Conservation (phyloP, 2,888 invertebrate genomes). For the Gasteruption jaculator region DNA sequence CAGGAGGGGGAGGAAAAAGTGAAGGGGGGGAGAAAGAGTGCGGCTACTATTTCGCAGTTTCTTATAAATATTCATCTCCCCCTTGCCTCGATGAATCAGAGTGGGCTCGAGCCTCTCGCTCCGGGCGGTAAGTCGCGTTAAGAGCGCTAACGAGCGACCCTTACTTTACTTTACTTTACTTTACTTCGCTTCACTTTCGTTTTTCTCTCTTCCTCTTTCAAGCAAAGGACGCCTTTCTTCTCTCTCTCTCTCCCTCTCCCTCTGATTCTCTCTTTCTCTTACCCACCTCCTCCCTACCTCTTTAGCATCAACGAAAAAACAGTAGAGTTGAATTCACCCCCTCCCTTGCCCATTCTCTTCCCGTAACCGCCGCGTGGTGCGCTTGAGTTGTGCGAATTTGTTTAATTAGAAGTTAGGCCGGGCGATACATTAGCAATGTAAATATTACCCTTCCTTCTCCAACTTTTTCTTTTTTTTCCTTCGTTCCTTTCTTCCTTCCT, state of each 20-base stretch:
- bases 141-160: constrained; percentile 51
- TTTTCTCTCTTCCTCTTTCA: constrained; percentile 4
- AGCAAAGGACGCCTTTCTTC: too few species aligned
- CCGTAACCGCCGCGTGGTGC: constrained; percentile 33
- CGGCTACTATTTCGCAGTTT: constrained; percentile 42
- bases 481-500: constrained; percentile 10
- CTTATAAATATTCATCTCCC: constrained; percentile 51
- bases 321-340: constrained; percentile 12
- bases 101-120: constrained; percentile 39
- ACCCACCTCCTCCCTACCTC: neutral
- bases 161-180: constrained; percentile 27
- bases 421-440: constrained; percentile 51
- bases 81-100: constrained; percentile 45
- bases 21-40: constrained; percentile 7
- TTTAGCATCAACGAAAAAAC: constrained; percentile 5
- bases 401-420: constrained; percentile 51
- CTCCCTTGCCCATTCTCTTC: constrained; percentile 18
- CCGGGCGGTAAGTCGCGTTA: constrained; percentile 50
- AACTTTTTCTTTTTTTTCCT: constrained; percentile 11
- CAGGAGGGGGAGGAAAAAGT: constrained; percentile 7
- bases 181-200: constrained; percentile 6
- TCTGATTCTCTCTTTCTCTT: neutral
- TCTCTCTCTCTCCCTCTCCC: constrained; percentile 14
- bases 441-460: constrained; percentile 36
- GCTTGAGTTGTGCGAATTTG: constrained; percentile 50